phyloP scores from a whole-genome alignment of 2,797 vertebrate species.

The Huso huso region DNA sequence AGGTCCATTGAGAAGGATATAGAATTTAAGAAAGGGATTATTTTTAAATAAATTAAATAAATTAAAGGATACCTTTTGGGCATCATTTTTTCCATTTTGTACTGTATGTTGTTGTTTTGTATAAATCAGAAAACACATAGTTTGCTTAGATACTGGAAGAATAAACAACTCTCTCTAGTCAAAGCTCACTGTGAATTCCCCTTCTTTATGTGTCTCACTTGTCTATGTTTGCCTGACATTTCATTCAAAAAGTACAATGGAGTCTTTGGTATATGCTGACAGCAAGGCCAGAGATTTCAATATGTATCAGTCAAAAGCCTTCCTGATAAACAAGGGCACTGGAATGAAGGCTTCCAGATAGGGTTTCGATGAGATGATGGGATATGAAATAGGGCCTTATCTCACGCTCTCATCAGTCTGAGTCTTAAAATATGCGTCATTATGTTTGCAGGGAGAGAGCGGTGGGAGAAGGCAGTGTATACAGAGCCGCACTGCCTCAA shows the following conservation, averaged over 20 bases:
- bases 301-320: constrained; percentile 29
- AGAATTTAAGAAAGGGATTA: too few species aligned
- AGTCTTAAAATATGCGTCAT: constrained; percentile 16
- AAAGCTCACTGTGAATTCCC: not conserved
- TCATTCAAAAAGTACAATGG: constrained; percentile 61
- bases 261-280: constrained; percentile 52
- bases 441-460: constrained; percentile 23
- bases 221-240: constrained; percentile 42
- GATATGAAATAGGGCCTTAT: constrained; percentile 13
- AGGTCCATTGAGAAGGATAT: too few species aligned
- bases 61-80: too few species aligned
- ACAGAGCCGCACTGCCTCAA: constrained; percentile 12
- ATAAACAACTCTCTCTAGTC: too few species aligned
- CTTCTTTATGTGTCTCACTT: constrained; percentile 4
- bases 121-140: too few species aligned
- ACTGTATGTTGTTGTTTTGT: too few species aligned
- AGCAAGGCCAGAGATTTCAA: constrained; percentile 37
- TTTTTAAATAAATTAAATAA: too few species aligned
- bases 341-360: constrained; percentile 26
- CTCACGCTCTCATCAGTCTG: constrained; percentile 24
- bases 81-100: too few species aligned
- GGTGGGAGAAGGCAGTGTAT: constrained; percentile 17
- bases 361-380: constrained; percentile 5
- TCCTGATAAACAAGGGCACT: constrained; percentile 27
- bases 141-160: too few species aligned